Evolutionary conservation across 1,140 invertebrate species (phyloP).

Genomic region (Penaeus vannamei): DNA sequence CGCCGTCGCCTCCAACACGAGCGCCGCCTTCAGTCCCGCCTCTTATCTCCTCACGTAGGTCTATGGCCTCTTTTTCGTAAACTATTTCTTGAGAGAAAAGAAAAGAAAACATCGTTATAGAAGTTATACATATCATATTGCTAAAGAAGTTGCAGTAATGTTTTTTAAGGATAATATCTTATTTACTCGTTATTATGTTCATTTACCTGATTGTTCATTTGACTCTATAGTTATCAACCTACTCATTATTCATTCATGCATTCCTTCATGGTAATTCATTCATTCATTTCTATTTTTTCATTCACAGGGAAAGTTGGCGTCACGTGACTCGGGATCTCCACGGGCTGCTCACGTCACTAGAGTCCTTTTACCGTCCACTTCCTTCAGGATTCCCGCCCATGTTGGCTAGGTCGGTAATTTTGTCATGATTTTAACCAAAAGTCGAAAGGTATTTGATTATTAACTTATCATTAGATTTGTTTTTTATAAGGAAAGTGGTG

Average conservation of each 20-base stretch:
- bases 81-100: no score
- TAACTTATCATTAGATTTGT: not conserved
- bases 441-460: not conserved
- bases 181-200: no score
- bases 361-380: conserved; percentile 28
- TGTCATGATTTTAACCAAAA: no score
- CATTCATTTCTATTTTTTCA: not conserved
- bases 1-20: conserved; percentile 48
- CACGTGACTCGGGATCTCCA: conserved; percentile 51
- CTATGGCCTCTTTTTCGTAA: not conserved
- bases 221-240: not conserved
- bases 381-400: conserved; percentile 45
- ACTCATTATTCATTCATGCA: not conserved
- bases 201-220: not conserved
- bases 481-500: no score
- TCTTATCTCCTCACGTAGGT: conserved; percentile 54
- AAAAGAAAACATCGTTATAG: no score
- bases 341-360: conserved; percentile 34
- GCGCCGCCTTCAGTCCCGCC: conserved; percentile 33
- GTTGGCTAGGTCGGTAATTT: conserved; percentile 26
- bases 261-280: not conserved
- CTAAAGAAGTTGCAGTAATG: no score
- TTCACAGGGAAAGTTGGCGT: conserved; percentile 50
- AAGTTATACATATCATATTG: no score
- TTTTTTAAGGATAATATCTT: no score